Evolutionary conservation across 2,113 vertebrate genomes (phyloP).

Genomic region (Pelobates fuscus): DNA sequence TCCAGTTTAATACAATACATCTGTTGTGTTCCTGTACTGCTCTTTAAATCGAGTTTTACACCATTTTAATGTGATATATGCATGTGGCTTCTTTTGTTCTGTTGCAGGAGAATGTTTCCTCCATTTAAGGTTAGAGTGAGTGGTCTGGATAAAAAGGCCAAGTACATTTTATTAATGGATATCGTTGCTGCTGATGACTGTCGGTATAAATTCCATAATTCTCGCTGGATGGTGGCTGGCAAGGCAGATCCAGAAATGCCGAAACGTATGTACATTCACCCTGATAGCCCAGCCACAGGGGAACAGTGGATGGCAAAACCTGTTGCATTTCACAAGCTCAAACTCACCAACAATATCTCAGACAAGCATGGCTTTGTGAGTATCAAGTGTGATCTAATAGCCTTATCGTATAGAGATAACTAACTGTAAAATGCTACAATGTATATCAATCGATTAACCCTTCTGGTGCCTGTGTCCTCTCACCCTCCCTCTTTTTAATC

Average conservation of each 20-base stretch:
- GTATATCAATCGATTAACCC: background rate
- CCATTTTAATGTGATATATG: background rate
- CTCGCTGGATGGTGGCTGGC: slow-evolving; percentile 98
- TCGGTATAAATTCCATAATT: slow-evolving; percentile 98
- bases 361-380: slow-evolving; percentile 99
- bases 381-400: slow-evolving; percentile 51
- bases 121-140: slow-evolving; percentile 97
- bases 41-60: background rate
- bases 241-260: slow-evolving; percentile 99
- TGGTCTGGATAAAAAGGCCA: slow-evolving; percentile 96
- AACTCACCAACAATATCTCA: slow-evolving; percentile 98
- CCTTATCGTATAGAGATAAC: background rate
- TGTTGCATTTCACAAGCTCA: slow-evolving; percentile 97
- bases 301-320: slow-evolving; percentile 99
- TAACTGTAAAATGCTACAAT: background rate
- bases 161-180: slow-evolving; percentile 97
- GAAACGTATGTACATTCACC: slow-evolving; percentile 98
- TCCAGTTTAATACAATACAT: background rate
- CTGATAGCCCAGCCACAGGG: slow-evolving; percentile 94
- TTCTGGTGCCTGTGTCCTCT: background rate
- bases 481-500: no score
- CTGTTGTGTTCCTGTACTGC: background rate
- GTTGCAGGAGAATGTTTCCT: slow-evolving; percentile 93
- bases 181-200: slow-evolving; percentile 97
- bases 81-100: background rate